These are phyloP conservation scores for Monomorium pharaonis DNA, from an alignment of 1,140 invertebrate species.

Conservation along the genomic window DNA sequence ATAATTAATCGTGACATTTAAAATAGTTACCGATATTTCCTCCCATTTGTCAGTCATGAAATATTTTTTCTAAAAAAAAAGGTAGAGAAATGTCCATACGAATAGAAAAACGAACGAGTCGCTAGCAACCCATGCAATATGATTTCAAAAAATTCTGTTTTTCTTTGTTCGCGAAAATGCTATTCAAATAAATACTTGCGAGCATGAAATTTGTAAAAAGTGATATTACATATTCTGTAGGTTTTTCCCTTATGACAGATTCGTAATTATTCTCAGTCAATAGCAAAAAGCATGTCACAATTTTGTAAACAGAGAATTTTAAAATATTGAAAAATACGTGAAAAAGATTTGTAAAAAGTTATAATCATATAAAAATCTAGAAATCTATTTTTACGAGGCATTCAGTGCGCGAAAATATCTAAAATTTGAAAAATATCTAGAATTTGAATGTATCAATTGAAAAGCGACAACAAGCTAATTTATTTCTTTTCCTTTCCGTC, in stretches of 20 bases:
- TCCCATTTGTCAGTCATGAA: background rate
- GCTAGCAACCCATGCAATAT: background rate
- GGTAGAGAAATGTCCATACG: background rate
- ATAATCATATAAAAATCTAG: background rate
- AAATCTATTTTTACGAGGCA: background rate
- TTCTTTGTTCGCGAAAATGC: background rate
- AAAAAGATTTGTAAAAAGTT: background rate
- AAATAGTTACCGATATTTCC: background rate
- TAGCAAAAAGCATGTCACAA: background rate
- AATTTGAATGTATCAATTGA: background rate
- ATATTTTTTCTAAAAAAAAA: background rate
- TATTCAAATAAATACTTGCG: background rate
- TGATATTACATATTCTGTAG: background rate
- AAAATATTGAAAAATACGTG: background rate
- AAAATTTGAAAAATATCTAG: background rate
- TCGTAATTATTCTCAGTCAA: background rate
- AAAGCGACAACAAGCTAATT: background rate
- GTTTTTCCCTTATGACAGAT: background rate
- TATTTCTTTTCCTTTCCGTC: background rate
- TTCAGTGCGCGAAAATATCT: background rate
- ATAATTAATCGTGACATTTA: background rate
- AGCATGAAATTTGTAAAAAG: conserved; percentile 6
- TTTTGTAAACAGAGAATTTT: background rate
- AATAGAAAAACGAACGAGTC: background rate
- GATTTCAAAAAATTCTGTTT: background rate